Base-by-base conservation (phyloP, 1,140 invertebrate species). In the Aphaenogaster ashmeadi region DNA sequence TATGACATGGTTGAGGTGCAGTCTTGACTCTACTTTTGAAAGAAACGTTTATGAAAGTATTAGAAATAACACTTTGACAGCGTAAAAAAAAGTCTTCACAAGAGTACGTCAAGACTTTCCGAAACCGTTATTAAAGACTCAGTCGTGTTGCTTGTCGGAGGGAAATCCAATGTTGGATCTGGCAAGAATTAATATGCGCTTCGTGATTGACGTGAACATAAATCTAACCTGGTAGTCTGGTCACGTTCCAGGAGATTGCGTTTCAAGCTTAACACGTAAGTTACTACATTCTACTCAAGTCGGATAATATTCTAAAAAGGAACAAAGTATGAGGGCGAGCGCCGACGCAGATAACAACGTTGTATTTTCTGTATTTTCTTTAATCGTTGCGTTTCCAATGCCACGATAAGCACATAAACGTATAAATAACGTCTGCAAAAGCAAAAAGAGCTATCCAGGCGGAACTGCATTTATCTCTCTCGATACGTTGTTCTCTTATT, bases 191-290 rank as follows among this genome's bases (percentile, higher is more conserved):
- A 84, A 84, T 84, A 84, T 75, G 80, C 80, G 69, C 54, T 62
- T 84, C 54, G 56, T 75, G 80, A 84, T 75, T 84, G 80, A 84
- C 80, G 80, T 75, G 69, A 84, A 84, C 80, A 75, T 84, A 84
- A 84, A 84, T 84, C 80, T 60, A 84, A 75, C 80, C 69, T 84
- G 69, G 80, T 84, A 84, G 80, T 83, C 80, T 27, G 80, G 80
- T 84, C 69, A 84, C 80, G 80, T 74, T 84, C 27, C 80, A 75
- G 69, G 69, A 84, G 69, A 84, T 84, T 84, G 69, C 80, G 33
- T 74, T 83, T 84, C 80, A 84, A 50, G 54, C 80, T 64, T 74
- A 75, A 84, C 69, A 84, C 80, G 69, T 84, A 84, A 84, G 54
- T 84, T 74, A 58, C 69, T 60, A 58, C 66, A 44, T 72, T 74